These are phyloP conservation scores for Ophion obscuratus DNA, from an alignment of 2,888 invertebrate genomes.

Conservation along the genomic window DNA sequence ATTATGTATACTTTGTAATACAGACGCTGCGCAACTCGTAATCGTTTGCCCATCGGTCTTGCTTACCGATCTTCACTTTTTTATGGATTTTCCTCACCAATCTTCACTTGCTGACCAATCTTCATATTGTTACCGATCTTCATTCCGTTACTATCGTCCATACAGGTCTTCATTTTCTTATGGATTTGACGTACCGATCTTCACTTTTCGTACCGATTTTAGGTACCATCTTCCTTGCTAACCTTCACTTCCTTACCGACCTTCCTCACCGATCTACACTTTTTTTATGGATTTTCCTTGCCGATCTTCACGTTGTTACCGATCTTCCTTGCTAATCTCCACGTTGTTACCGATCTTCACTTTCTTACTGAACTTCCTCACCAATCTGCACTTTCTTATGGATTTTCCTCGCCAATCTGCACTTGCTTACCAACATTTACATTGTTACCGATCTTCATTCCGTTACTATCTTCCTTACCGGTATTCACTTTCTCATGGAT, in stretches of 20 bases:
- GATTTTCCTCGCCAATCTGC: not conserved
- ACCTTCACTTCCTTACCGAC: not conserved
- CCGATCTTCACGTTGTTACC: too few species aligned
- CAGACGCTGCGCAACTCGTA: not conserved
- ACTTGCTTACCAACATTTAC: not conserved
- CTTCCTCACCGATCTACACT: not conserved
- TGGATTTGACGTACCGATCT: not conserved
- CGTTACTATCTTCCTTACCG: not conserved
- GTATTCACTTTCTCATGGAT: too few species aligned
- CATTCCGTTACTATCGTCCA: not conserved
- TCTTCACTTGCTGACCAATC: not conserved
- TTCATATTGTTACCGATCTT: not conserved
- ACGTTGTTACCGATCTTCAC: too few species aligned
- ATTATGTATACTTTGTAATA: constrained; percentile 30
- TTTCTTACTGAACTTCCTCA: not conserved
- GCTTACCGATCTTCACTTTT: not conserved
- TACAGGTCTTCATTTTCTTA: not conserved
- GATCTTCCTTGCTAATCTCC: too few species aligned
- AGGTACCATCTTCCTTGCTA: not conserved
- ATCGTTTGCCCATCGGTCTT: not conserved
- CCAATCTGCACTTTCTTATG: not conserved
- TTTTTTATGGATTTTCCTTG: too few species aligned
- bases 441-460: not conserved
- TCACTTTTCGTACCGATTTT: not conserved
- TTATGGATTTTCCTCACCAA: not conserved